A percentile compares a stretch with the other conserved stretches of the same genome.
Conservation (phyloP, 2,888 invertebrate species). For the Microctonus hyperodae region DNA sequence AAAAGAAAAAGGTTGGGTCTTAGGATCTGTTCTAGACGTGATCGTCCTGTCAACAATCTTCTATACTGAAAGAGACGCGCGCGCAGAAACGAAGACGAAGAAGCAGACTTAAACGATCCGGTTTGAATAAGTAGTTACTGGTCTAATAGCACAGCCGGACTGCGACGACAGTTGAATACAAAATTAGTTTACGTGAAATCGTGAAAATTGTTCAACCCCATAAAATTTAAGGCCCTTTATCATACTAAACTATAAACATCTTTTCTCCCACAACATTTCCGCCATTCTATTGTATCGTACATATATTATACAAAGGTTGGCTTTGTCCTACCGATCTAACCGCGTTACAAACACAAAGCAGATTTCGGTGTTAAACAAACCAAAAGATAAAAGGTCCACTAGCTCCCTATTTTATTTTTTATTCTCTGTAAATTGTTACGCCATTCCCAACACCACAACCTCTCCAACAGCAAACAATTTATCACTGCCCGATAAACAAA, state of each 20-base stretch:
- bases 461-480: slow-evolving; percentile 20
- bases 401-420: neutral
- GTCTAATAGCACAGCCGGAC: slow-evolving; percentile 57
- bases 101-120: slow-evolving; percentile 51
- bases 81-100: slow-evolving; percentile 20
- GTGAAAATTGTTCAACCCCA: neutral
- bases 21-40: slow-evolving; percentile 48
- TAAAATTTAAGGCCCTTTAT: neutral
- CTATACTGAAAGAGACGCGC: slow-evolving; percentile 30
- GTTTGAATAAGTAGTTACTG: slow-evolving; percentile 61
- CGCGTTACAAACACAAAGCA: slow-evolving; percentile 7
- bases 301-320: neutral
- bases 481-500: slow-evolving; percentile 27
- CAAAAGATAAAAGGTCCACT: neutral
- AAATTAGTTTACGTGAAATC: slow-evolving; percentile 40
- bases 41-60: slow-evolving; percentile 52
- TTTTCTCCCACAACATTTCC: neutral
- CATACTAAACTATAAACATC: slow-evolving; percentile 6
- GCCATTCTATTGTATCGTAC: neutral
- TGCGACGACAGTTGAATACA: slow-evolving; percentile 55
- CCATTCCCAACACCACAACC: neutral
- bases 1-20: slow-evolving; percentile 41
- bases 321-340: neutral
- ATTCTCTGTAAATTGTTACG: slow-evolving; percentile 17
- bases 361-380: slow-evolving; percentile 3